These are phyloP conservation scores for Prosapia bicincta DNA, from an alignment of 2,888 invertebrate genomes.

Conservation along the genomic window DNA sequence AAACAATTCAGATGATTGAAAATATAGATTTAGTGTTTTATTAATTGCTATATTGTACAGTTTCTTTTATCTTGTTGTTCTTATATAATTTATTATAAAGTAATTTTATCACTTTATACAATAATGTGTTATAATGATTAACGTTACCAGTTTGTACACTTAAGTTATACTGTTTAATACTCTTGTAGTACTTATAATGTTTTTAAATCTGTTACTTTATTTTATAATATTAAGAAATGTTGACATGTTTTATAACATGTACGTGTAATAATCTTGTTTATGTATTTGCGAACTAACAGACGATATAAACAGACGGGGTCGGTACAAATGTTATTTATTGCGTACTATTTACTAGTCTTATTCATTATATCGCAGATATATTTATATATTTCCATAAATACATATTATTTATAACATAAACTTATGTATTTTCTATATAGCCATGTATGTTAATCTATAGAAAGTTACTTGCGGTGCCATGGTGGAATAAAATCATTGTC, in stretches of 20 bases:
- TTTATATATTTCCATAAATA: background rate
- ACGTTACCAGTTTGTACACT: background rate
- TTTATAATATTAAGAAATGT: background rate
- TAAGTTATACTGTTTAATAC: background rate
- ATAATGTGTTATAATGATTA: background rate
- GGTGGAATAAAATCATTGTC: too few species aligned
- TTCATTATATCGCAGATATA: background rate
- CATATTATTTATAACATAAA: background rate
- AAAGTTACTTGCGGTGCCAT: background rate
- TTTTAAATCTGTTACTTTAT: too few species aligned
- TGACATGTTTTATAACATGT: background rate
- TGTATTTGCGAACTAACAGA: background rate
- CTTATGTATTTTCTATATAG: too few species aligned
- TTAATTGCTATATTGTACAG: too few species aligned
- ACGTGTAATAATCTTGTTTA: too few species aligned
- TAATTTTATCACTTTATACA: background rate
- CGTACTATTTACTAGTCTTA: background rate
- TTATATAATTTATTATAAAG: background rate
- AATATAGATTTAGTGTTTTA: background rate
- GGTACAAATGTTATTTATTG: background rate
- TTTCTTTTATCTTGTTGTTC: background rate
- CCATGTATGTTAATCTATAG: too few species aligned
- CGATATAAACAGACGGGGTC: background rate
- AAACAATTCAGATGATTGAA: too few species aligned
- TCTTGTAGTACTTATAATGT: too few species aligned